Evolutionary conservation across 2,888 invertebrate genomes (phyloP).

Genomic region (Cyrtodaria siliqua): DNA sequence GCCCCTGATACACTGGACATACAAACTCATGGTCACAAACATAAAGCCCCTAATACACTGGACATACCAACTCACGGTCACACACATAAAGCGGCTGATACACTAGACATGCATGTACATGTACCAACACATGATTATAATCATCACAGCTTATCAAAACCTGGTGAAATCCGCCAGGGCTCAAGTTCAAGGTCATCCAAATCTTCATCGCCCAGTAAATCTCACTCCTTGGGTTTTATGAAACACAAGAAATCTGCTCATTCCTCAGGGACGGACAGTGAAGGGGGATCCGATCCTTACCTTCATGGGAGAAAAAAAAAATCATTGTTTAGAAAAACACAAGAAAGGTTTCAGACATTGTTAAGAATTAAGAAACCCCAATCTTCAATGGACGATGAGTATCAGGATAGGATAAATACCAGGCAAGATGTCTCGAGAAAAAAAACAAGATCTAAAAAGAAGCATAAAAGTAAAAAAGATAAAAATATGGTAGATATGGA

Average conservation of each 20-base stretch:
- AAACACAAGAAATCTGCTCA: conserved; percentile 23
- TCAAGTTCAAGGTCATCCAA: too few species aligned
- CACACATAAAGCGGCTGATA: not conserved
- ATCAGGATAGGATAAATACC: not conserved
- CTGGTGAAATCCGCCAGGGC: too few species aligned
- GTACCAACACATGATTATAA: too few species aligned
- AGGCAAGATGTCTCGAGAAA: conserved; percentile 8
- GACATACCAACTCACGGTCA: conserved; percentile 12
- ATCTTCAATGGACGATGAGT: conserved; percentile 13
- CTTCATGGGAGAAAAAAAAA: conserved; percentile 72
- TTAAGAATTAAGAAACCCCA: conserved; percentile 36
- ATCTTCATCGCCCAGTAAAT: too few species aligned
- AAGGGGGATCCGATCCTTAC: conserved; percentile 8
- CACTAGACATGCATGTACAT: too few species aligned
- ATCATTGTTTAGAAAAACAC: conserved; percentile 72
- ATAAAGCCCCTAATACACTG: conserved; percentile 30
- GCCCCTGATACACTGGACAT: too few species aligned
- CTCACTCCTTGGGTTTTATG: too few species aligned
- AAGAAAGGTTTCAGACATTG: conserved; percentile 68
- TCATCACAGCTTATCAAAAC: too few species aligned
- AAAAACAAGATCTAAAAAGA: conserved; percentile 23
- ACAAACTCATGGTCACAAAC: too few species aligned
- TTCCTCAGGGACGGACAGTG: conserved; percentile 41
- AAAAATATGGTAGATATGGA: conserved; percentile 14
- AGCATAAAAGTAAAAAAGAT: conserved; percentile 19